Evolutionary conservation across 2,113 vertebrate genomes (phyloP), one percentile per base, ranked within the genome.

Genomic region (Ophthalmolycus amberensis): DNA sequence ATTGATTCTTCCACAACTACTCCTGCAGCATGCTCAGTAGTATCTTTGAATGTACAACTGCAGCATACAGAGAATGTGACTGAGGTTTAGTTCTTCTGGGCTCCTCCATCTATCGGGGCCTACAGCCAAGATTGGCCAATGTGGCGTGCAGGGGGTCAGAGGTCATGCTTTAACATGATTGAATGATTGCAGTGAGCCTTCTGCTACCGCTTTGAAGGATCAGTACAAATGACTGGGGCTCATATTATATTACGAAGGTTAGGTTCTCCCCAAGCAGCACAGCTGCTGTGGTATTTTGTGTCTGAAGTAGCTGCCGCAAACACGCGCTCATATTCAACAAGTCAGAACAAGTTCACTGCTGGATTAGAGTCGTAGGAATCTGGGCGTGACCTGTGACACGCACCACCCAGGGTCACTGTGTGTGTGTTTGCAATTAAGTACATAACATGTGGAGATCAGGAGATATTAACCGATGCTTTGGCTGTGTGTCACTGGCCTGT

Each of bases 401-500:
- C 87, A 75, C 58, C 65, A 60, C 72, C 37, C 59, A 9, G 68
- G 76, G 78, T 83, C 75, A 86, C 50, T 75, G 64, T 80, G 76
- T 40, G 71, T 74, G 73, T 74, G 63, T 90, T 63, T 77, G 75
- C 65, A 65, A 58, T 54, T 76, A 20, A 85, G 74, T 60, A 74
- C 87, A 89, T 82, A 85, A 79, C 77, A 85, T 76, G 58, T 76
- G 68, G 62, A 80, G 84, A 90, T 91, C 87, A 89, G 32, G 64
- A 72, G 73, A 79, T 86, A 88, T 85, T 88, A 89, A 87, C 82
- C 68, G 69, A 32, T 70, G 69, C 72, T 77, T 88, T 89, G 77
- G 85, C 92, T 88, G 87, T 83, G 67, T 89, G 86, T 82, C 84
- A 92, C 70, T 77, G 73, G 76, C 59, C 84, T 74, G 80, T 75